Conservation (phyloP, 2,888 invertebrate species). For the Sphaerophoria taeniata region DNA sequence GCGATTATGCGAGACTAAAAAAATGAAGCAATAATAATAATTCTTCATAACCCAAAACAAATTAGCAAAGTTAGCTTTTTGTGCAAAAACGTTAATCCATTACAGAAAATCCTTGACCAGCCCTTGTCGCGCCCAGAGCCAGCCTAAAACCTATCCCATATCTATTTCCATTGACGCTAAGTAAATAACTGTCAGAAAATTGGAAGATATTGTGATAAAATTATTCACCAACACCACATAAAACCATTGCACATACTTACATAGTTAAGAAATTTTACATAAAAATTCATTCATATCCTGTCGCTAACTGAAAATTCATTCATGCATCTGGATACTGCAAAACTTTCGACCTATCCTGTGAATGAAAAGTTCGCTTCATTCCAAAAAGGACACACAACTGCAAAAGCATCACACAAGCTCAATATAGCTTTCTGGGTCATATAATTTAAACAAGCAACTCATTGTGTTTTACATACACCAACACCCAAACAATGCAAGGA, state of each 20-base stretch:
- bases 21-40: too few relatives aligned
- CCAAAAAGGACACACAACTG: not conserved
- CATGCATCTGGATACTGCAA: constrained; percentile 51
- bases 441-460: not conserved
- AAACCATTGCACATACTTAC: constrained; percentile 16
- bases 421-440: constrained; percentile 69
- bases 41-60: too few relatives aligned
- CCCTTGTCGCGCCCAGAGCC: not conserved
- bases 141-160: not conserved
- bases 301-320: constrained; percentile 57
- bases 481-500: not conserved
- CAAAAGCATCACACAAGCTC: constrained; percentile 15
- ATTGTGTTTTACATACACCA: not conserved
- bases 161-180: constrained; percentile 4
- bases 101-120: constrained; percentile 6
- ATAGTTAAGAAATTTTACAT: not conserved
- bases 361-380: constrained; percentile 61
- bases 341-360: constrained; percentile 49
- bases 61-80: too few relatives aligned
- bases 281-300: constrained; percentile 61
- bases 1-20: too few relatives aligned
- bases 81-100: not conserved
- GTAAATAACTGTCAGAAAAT: constrained; percentile 42
- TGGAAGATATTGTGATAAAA: not conserved
- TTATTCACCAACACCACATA: not conserved